Conservation (phyloP, 2,113 vertebrate species). For the Protobothrops flavoviridis region DNA sequence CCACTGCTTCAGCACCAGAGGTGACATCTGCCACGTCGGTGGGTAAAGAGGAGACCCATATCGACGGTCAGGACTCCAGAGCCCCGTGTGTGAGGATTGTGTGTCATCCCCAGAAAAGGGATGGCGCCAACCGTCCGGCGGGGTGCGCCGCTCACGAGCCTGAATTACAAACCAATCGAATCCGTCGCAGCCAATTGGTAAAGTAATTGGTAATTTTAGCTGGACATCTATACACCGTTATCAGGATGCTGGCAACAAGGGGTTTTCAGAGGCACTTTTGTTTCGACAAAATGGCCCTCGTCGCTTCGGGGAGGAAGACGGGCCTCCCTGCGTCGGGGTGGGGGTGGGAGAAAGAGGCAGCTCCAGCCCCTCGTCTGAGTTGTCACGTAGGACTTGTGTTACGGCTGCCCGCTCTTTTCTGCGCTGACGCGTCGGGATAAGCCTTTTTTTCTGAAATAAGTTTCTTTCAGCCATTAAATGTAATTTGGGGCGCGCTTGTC, state of each 20-base stretch:
- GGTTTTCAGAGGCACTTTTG: constrained; percentile 80
- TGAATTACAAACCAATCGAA: constrained; percentile 95
- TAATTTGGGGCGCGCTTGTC: constrained; percentile 39
- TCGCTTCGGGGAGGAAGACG: constrained; percentile 72
- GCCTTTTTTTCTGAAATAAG: constrained; percentile 69
- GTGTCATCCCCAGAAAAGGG: constrained; percentile 90
- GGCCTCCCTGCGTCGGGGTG: constrained; percentile 69
- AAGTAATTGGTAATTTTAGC: constrained; percentile 98
- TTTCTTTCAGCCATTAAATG: constrained; percentile 51
- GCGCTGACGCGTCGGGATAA: constrained; percentile 76
- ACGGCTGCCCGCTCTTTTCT: constrained; percentile 66
- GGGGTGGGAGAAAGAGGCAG: constrained; percentile 22
- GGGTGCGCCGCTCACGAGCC: constrained; percentile 85
- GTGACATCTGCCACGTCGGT: constrained; percentile 41
- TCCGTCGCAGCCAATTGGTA: constrained; percentile 89
- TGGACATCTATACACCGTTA: constrained; percentile 80
- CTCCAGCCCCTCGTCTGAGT: constrained; percentile 79
- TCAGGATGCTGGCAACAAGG: constrained; percentile 68
- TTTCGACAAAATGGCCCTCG: constrained; percentile 79
- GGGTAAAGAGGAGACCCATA: constrained; percentile 66
- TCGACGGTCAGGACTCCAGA: constrained; percentile 75
- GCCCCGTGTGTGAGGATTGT: constrained; percentile 75
- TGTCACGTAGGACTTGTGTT: constrained; percentile 74
- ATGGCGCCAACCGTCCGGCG: constrained; percentile 91
- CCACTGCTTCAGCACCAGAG: constrained; percentile 59